Evolutionary conservation across 64 coral and sea anemone genomes (phyloP), one percentile per base, ranked within the genome.

Genomic region (Dendronephthya gigantea): DNA sequence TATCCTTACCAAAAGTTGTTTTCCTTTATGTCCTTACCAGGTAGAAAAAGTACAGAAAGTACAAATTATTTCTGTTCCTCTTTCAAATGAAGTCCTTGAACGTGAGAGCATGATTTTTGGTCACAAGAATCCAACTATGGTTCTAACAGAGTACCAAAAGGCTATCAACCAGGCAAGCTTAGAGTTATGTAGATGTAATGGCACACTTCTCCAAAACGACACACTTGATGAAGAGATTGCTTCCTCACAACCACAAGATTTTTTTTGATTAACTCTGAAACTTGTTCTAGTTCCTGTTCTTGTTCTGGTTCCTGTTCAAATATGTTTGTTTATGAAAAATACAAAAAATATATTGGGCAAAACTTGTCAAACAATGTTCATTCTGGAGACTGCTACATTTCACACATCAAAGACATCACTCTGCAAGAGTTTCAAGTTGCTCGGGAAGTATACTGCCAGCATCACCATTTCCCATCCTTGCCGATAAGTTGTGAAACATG

Each of bases 311-410:
- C 34, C 72, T 35, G 13, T 34, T 10, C 27, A 11, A 79, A 9
- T 83, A n/a, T n/a, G n/a, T n/a, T n/a, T n/a, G n/a, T n/a, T n/a
- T 68, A 15, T 83, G 82, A 72, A 7, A 89, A 28, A 39, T 89
- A 89, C 37, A 56, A 39, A 83, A 89, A 83, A 65, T 89, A 89
- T 45, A 40, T 89, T 29, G 30, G 81, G 84, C 50, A 83, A 83
- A 89, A 89, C 41, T 83, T 84, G 36, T 84, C 88, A 22, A 52
- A 89, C 68, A 68, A 69, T 69, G 55, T 89, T 56, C 45, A 59
- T 83, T 40, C 17, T 39, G 50, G 48, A 45, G 88, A 31, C 40
- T 39, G 56, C 49, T 47, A 89, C 29, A 16, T 89, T 48, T 89
- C 88, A 15, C 88, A 34, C 49, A 47, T 84, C 25, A 58, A 83